Percentiles rank a stretch among this genome's conserved stretches.
Conservation (phyloP, 2,113 vertebrate genomes). For the Otolemur garnettii region DNA sequence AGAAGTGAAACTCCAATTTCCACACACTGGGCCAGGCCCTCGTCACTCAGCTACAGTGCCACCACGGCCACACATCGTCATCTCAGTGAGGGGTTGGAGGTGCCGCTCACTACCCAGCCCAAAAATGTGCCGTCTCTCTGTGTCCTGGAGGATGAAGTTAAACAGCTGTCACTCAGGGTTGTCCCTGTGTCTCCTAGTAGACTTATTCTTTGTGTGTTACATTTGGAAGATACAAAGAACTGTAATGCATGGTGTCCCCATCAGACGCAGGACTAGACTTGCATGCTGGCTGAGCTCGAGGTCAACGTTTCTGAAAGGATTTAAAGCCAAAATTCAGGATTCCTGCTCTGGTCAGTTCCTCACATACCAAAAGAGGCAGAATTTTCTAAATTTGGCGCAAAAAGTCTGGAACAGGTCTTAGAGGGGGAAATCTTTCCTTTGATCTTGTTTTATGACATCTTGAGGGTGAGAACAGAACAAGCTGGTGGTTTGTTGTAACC, state of each 20-base stretch:
- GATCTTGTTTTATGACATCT: constrained; percentile 4
- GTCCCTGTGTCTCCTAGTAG: background rate
- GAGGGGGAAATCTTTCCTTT: background rate
- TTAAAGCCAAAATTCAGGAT: background rate
- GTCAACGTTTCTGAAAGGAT: background rate
- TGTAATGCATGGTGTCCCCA: no score
- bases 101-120: background rate
- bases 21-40: background rate
- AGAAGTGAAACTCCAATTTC: background rate
- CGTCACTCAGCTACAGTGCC: background rate
- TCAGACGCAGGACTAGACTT: background rate
- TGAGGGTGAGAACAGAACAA: background rate
- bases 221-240: background rate
- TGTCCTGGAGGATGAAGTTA: background rate
- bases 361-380: background rate
- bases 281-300: background rate
- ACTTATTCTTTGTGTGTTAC: background rate
- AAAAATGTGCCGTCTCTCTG: background rate
- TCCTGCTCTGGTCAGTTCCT: background rate
- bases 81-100: background rate
- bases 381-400: background rate
- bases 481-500: background rate
- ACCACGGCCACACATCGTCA: background rate
- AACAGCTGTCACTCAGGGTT: background rate
- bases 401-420: background rate